A percentile compares a stretch with the other conserved stretches of the same genome.
These are phyloP conservation scores for Euzophera pinguis DNA, from an alignment of 2,888 invertebrate genomes.

Conservation along the genomic window DNA sequence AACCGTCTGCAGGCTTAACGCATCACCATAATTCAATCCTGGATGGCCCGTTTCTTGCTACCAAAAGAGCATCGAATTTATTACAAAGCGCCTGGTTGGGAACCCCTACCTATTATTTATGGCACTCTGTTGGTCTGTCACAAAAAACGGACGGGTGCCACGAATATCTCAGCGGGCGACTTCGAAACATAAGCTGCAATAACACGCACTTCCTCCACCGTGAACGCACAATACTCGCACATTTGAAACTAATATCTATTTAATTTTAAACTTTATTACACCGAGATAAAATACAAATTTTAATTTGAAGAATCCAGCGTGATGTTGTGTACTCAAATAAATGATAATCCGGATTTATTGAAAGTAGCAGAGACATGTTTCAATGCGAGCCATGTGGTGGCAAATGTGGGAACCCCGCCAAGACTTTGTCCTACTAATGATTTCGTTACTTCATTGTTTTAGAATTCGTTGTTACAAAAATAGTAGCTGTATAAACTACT, in stretches of 20 bases:
- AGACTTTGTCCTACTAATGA: constrained; percentile 72
- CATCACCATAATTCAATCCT: constrained; percentile 78
- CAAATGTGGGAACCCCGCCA: constrained; percentile 78
- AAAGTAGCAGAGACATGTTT: constrained; percentile 64
- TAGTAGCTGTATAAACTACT: constrained; percentile 18
- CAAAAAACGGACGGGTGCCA: constrained; percentile 77
- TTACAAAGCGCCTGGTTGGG: constrained; percentile 72
- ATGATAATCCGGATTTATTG: constrained; percentile 76
- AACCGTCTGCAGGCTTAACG: constrained; percentile 71
- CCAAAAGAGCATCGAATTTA: constrained; percentile 78
- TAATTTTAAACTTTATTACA: constrained; percentile 47
- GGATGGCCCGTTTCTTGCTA: constrained; percentile 63
- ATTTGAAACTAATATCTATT: constrained; percentile 37
- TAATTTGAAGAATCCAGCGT: constrained; percentile 28
- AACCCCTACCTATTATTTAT: constrained; percentile 79
- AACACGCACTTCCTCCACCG: constrained; percentile 74
- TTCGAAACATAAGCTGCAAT: constrained; percentile 76
- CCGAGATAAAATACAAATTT: constrained; percentile 43
- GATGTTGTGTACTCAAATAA: constrained; percentile 53
- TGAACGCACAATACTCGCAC: constrained; percentile 54
- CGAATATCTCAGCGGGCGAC: constrained; percentile 77
- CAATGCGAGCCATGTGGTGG: constrained; percentile 71
- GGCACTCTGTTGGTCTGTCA: constrained; percentile 77
- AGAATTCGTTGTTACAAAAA: constrained; percentile 39
- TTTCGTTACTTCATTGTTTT: constrained; percentile 67